These are phyloP conservation scores for Aspiorhynchus laticeps DNA, from an alignment of 2,113 vertebrate genomes.

Conservation along the genomic window DNA sequence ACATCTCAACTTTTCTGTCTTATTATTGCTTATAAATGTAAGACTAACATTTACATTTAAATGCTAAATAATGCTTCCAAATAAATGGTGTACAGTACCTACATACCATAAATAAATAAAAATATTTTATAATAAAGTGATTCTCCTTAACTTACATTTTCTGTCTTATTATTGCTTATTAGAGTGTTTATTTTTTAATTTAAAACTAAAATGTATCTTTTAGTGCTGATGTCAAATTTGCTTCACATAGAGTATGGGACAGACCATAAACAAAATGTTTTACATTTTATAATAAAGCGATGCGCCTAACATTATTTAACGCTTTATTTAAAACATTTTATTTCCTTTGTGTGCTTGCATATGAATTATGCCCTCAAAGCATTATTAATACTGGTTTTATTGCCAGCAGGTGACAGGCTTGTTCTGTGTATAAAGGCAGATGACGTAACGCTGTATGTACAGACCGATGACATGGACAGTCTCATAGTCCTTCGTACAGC, in stretches of 20 bases:
- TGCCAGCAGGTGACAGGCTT: conserved; percentile 21
- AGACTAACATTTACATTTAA: not conserved
- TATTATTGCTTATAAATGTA: not conserved
- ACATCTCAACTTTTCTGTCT: not conserved
- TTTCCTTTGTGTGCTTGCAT: not conserved
- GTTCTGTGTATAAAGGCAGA: conserved; percentile 14
- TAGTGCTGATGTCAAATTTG: not conserved
- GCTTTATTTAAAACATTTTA: not conserved
- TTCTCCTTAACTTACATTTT: not conserved
- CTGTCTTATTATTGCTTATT: not conserved
- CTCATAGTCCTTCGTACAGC: not conserved
- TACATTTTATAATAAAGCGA: not conserved
- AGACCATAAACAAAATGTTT: not conserved
- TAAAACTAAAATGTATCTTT: not conserved
- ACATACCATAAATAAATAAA: not conserved
- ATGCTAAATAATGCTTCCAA: not conserved
- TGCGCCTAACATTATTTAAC: not conserved
- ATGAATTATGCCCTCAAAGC: not conserved
- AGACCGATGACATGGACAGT: not conserved
- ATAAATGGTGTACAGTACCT: not conserved
- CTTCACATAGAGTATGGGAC: not conserved
- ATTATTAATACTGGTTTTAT: conserved; percentile 9
- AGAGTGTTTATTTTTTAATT: not conserved
- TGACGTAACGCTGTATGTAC: conserved; percentile 9
- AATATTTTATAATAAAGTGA: not conserved